Conservation (phyloP, 1,140 invertebrate species). For the Hesperophylax magnus region DNA sequence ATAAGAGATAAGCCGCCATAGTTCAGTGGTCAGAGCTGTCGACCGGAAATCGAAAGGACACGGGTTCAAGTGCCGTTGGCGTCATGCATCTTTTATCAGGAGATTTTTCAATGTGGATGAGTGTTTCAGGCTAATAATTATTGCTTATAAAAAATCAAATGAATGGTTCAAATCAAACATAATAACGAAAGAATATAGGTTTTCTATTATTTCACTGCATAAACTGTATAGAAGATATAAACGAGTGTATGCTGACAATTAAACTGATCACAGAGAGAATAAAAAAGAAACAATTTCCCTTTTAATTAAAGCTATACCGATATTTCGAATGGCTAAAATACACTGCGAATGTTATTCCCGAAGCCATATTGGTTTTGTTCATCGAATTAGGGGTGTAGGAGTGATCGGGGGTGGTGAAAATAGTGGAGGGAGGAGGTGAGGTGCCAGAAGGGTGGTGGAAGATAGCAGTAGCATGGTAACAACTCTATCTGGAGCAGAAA, state of each 20-base stretch:
- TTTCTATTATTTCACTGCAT: too few relatives aligned
- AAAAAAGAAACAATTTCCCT: background rate
- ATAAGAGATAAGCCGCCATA: too few relatives aligned
- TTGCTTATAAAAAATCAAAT: too few relatives aligned
- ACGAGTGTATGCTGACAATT: background rate
- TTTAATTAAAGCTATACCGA: slow-evolving; percentile 11
- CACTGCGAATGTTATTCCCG: slow-evolving; percentile 24
- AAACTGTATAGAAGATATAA: too few relatives aligned
- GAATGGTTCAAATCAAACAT: too few relatives aligned
- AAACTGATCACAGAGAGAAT: background rate
- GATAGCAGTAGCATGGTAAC: background rate
- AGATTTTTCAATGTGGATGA: too few relatives aligned
- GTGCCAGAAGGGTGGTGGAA: background rate
- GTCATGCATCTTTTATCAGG: too few relatives aligned
- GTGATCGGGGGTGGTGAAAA: background rate
- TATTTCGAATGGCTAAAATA: slow-evolving; percentile 7
- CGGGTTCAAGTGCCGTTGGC: too few relatives aligned
- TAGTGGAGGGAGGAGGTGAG: background rate
- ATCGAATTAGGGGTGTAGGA: slow-evolving; percentile 23
- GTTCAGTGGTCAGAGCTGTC: too few relatives aligned
- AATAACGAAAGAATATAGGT: too few relatives aligned
- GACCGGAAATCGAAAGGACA: too few relatives aligned
- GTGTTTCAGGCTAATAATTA: too few relatives aligned
- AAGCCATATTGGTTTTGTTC: slow-evolving; percentile 40
- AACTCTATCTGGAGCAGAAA: slow-evolving; percentile 1